Evolutionary conservation across 2,888 invertebrate species (phyloP), one percentile per base, ranked within the genome.

Genomic region (Ectropis crepuscularia): DNA sequence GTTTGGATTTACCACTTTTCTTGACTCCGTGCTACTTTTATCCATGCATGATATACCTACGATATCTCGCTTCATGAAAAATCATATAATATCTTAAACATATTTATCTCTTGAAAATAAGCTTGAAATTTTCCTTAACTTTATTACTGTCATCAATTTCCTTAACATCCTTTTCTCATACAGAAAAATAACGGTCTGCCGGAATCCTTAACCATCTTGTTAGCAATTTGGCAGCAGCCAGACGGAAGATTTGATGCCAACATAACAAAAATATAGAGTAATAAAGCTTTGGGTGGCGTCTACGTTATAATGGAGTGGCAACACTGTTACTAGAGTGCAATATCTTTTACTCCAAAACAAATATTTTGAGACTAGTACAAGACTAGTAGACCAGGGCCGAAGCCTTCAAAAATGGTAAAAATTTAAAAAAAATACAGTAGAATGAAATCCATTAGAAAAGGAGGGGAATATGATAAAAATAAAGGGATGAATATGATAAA

Each of bases 161-260:
- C 46, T 38, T n/a, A 47, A 42, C 37, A 42, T 42, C 38, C 7
- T 11, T 11, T 43, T 11, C 12, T 10, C 9, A 48, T 46, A 5
- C 11, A 28, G 46, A 58, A 53, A 45, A 57, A 42, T 49, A 49
- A 41, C 16, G 16, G 2, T 37, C 37, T 50, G 8, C 11, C 36
- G 45, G 45, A 8, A 36, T 54, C 11, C 28, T 46, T 68, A 67
- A 66, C 61, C 59, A 69, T 65, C 68, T 66, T 71, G 66, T 59
- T 42, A 63, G 71, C 75, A 70, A 75, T 78, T 73, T 75, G 69
- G 69, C 69, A 67, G 11, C 59, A 71, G 61, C 57, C 71, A 69
- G 68, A 67, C 70, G 68, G 60, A 59, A 42, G 28, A 61, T 36
- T 55, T 48, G 47, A 53, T 65, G 72, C 67, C 63, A 71, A 61